A percentile compares a stretch with the other conserved stretches of the same genome.
Evolutionary conservation across 2,797 vertebrate genomes (phyloP).

Genomic region (Dallia pectoralis): DNA sequence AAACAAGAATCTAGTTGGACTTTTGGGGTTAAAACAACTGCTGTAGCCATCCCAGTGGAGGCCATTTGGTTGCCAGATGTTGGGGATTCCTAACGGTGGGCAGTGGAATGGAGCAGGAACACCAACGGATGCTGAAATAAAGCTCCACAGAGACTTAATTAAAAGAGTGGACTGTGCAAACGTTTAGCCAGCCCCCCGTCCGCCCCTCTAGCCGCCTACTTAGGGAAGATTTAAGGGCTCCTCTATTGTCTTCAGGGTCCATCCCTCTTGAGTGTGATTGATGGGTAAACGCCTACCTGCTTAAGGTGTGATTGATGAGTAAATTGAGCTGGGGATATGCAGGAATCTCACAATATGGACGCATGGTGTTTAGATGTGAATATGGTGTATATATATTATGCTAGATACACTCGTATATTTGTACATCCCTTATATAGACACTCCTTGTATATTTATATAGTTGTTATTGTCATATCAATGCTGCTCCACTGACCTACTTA

Average conservation of each 20-base stretch:
- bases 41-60: constrained; percentile 31
- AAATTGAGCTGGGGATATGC: constrained; percentile 19
- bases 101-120: constrained; percentile 43
- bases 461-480: too few relatives aligned
- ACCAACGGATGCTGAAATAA: constrained; percentile 56
- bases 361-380: too few relatives aligned
- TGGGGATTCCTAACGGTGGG: constrained; percentile 29
- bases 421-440: too few relatives aligned
- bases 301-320: constrained; percentile 70
- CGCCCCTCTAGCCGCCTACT: constrained; percentile 39
- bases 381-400: too few relatives aligned
- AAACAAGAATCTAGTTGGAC: constrained; percentile 9
- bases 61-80: constrained; percentile 64
- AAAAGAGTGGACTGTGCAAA: constrained; percentile 64
- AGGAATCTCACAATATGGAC: not conserved
- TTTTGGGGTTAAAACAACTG: not conserved
- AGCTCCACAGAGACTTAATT: constrained; percentile 67
- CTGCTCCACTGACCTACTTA: too few relatives aligned
- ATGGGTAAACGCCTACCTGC: constrained; percentile 70
- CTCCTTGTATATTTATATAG: too few relatives aligned
- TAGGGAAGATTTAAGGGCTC: constrained; percentile 58
- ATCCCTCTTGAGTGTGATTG: constrained; percentile 64
- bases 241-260: constrained; percentile 63
- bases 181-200: constrained; percentile 65
- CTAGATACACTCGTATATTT: too few relatives aligned